Evolutionary conservation across 2,888 invertebrate genomes (phyloP).

Genomic region (Euplexia lucipara): DNA sequence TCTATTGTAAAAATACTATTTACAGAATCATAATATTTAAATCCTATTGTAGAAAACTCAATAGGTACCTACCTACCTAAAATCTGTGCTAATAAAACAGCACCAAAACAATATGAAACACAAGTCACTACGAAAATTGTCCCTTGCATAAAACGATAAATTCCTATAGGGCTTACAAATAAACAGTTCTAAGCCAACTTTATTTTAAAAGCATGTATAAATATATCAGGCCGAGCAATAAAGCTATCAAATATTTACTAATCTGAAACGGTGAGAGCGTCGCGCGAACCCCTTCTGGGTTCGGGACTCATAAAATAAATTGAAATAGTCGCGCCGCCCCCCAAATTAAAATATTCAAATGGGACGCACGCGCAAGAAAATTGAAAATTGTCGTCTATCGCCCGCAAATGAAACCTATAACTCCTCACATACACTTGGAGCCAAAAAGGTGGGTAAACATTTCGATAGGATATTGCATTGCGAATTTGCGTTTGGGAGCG

Average conservation of each 20-base stretch:
- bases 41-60: not conserved
- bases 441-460: constrained; percentile 70
- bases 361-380: constrained; percentile 91
- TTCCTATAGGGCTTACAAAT: constrained; percentile 22
- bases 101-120: not conserved
- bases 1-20: not conserved
- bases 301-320: constrained; percentile 90
- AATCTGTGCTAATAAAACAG: not conserved
- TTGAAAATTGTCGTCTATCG: constrained; percentile 91
- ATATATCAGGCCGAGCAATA: constrained; percentile 89
- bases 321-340: constrained; percentile 91
- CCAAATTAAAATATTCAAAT: constrained; percentile 91
- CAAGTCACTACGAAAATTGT: constrained; percentile 20
- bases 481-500: constrained; percentile 47
- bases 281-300: constrained; percentile 88
- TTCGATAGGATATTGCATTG: constrained; percentile 62
- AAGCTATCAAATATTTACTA: constrained; percentile 91
- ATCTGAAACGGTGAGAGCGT: constrained; percentile 88
- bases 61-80: too few relatives aligned
- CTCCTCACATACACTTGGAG: constrained; percentile 84
- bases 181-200: constrained; percentile 66
- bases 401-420: constrained; percentile 91
- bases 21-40: not conserved
- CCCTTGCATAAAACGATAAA: constrained; percentile 24
- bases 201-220: constrained; percentile 85